phyloP scores from a whole-genome alignment of 2,888 invertebrate species.

The Cheilosia vulpina region DNA sequence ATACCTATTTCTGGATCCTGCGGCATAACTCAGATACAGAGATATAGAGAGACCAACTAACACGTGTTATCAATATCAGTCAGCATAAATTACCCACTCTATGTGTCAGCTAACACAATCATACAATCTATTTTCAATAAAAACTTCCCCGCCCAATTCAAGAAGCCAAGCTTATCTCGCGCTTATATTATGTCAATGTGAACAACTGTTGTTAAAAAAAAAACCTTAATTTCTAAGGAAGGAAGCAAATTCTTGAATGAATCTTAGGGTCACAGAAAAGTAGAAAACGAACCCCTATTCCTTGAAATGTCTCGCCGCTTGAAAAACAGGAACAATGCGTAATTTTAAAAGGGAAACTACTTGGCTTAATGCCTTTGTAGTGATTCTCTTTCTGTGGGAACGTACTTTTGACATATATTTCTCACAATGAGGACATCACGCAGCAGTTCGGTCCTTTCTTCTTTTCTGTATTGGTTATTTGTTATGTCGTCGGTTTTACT shows the following conservation, averaged over 20 bases:
- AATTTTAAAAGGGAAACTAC: background rate
- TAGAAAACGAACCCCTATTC: constrained; percentile 10
- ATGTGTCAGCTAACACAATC: background rate
- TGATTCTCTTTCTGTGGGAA: constrained; percentile 31
- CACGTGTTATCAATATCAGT: too few relatives aligned
- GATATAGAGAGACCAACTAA: too few relatives aligned
- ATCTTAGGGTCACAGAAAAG: background rate
- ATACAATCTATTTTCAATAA: background rate
- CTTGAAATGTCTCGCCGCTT: background rate
- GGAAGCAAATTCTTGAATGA: constrained; percentile 17
- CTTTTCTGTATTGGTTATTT: constrained; percentile 14
- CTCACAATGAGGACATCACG: constrained; percentile 19
- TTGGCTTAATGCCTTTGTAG: constrained; percentile 37
- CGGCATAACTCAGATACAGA: too few relatives aligned
- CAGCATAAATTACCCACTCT: background rate
- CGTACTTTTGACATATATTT: constrained; percentile 18
- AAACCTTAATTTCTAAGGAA: background rate
- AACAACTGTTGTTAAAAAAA: background rate
- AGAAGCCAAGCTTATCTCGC: constrained; percentile 16
- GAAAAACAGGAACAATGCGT: constrained; percentile 1
- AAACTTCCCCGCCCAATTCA: constrained; percentile 45
- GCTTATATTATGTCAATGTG: background rate
- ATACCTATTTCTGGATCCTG: too few relatives aligned
- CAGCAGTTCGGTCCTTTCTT: constrained; percentile 8
- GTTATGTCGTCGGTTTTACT: constrained; percentile 6